Conservation (phyloP, 2,113 vertebrate species). For the Erinaceus europaeus region DNA sequence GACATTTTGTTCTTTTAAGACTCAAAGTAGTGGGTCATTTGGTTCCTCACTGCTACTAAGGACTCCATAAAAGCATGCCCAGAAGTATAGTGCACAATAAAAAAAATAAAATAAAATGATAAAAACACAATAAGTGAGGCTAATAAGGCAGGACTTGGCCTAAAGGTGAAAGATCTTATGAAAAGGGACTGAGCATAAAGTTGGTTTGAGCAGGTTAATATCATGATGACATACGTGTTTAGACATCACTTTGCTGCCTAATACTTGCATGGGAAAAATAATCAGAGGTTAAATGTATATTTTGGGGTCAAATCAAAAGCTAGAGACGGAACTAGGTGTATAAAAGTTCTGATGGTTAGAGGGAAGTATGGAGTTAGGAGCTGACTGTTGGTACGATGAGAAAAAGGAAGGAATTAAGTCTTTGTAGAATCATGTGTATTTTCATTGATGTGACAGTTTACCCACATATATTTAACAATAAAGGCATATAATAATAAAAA, state of each 20-base stretch:
- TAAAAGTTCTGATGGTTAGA: background rate
- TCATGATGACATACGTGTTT: background rate
- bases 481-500: background rate
- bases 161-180: accelerated
- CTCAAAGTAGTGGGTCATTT: background rate
- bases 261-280: background rate
- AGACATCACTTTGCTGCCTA: background rate
- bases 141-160: background rate
- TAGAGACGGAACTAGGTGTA: background rate
- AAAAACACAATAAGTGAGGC: background rate
- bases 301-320: background rate
- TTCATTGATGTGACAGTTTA: background rate
- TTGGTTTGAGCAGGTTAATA: background rate
- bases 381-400: background rate
- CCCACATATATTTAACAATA: background rate
- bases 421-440: background rate
- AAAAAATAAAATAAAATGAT: no score
- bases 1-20: background rate
- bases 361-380: background rate
- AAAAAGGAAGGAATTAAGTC: background rate
- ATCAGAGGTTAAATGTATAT: background rate
- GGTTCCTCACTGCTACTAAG: background rate
- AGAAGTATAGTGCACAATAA: no score
- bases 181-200: background rate
- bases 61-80: background rate